Evolutionary conservation across 1,140 invertebrate species (phyloP), one percentile per base, ranked within the genome.

Genomic region (Pissodes strobi): DNA sequence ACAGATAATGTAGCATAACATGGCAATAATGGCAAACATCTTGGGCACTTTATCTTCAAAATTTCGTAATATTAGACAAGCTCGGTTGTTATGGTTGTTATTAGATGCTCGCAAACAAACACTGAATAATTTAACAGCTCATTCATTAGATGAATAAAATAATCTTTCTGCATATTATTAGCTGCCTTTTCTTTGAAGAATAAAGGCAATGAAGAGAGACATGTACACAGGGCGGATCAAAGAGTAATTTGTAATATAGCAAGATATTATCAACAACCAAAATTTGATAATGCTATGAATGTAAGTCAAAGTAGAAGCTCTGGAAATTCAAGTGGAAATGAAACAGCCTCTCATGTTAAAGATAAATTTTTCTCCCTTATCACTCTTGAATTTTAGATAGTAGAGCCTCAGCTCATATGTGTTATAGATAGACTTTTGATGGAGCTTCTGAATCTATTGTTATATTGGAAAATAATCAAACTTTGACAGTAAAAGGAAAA

Each of bases 51-150:
- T 72, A 37, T 61, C 65, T 10, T 13, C 34, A 0, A 78, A 76
- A 45, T 77, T 69, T 38, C 62, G 71, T 63, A 73, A 72, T 57
- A 43, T 79, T 43, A 71, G 74, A 39, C 74, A 78, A 69, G 78
- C 76, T 1, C n/a, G n/a, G n/a, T n/a, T n/a, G n/a, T n/a, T n/a
- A n/a, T 78, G 76, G 75, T 57, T 77, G 48, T 79, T 73, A 38
- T 18, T 79, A 17, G 74, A 76, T 70, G 66, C 71, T 38, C 58
- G 56, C 4, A 71, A 73, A 62, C 76, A 79, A 66, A 79, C 73
- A 15, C 38, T 79, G 12, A 5, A 49, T 13, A 78, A 79, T 66
- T 45, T 79, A 15, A 78, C 78, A 17, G 66, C 73, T 12, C 67
- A 77, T n/a, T 67, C 78, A 15, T 39, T 79, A 10, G 74, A 77